phyloP scores from a whole-genome alignment of 1,140 invertebrate species.

The Antheraea mylitta region DNA sequence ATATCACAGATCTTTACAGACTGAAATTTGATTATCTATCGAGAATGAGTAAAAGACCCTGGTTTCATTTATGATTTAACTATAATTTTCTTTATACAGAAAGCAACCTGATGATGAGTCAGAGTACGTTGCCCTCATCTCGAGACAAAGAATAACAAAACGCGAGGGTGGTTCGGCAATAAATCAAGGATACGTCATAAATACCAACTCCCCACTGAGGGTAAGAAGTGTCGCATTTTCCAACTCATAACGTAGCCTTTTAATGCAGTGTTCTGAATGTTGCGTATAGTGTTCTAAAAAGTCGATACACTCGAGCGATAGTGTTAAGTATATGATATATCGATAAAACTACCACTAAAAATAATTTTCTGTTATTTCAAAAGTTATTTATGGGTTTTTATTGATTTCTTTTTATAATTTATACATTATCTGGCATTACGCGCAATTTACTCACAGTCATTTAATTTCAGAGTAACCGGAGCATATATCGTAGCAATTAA shows the following conservation, averaged over 20 bases:
- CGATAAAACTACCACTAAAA: not conserved
- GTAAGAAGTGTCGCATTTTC: slow-evolving; percentile 73
- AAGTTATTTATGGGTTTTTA: no score
- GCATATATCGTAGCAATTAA: no score
- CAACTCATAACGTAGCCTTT: slow-evolving; percentile 59
- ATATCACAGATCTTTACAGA: not conserved
- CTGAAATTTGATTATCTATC: not conserved
- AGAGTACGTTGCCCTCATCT: slow-evolving; percentile 36
- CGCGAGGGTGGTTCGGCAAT: slow-evolving; percentile 52
- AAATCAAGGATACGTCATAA: slow-evolving; percentile 70
- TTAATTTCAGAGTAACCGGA: no score
- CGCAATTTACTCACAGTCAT: no score
- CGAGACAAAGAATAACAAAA: slow-evolving; percentile 65
- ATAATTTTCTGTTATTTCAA: not conserved
- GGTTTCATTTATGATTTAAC: not conserved
- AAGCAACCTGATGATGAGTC: slow-evolving; percentile 12
- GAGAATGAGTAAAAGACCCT: not conserved
- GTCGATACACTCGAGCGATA: not conserved
- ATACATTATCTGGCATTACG: no score
- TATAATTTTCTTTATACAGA: not conserved
- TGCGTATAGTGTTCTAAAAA: slow-evolving; percentile 17
- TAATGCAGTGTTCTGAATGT: slow-evolving; percentile 53
- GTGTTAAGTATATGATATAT: not conserved
- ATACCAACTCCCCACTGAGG: slow-evolving; percentile 55
- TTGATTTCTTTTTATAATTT: no score